A percentile compares a stretch with the other conserved stretches of the same genome.
phyloP scores from a whole-genome alignment of 92 coral and sea anemone genomes.

The Pocillopora meandrina region DNA sequence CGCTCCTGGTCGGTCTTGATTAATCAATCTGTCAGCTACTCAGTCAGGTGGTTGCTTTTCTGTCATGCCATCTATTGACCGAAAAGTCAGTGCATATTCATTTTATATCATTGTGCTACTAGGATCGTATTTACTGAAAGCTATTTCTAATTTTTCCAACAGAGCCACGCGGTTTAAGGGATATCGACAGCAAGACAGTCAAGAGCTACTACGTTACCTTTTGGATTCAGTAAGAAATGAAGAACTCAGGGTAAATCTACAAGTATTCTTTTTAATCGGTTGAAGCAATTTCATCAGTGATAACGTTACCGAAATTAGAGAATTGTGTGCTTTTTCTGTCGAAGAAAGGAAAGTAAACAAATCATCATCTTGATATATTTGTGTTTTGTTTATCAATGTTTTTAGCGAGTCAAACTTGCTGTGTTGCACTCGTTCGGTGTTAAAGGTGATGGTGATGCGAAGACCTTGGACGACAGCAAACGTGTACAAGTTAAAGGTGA shows the following conservation, averaged over 20 bases:
- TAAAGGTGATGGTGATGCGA: constrained; percentile 59
- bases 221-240: constrained; percentile 92
- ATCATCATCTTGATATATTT: neutral
- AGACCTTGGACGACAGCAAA: constrained; percentile 55
- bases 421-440: constrained; percentile 78
- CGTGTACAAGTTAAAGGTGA: constrained; percentile 65
- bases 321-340: too few relatives aligned
- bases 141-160: neutral
- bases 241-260: constrained; percentile 70
- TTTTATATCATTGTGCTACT: neutral
- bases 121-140: neutral
- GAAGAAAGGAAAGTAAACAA: neutral
- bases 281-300: neutral
- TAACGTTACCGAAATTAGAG: too few relatives aligned
- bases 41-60: too few relatives aligned
- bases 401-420: constrained; percentile 84
- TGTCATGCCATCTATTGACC: too few relatives aligned
- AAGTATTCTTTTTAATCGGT: neutral
- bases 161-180: constrained; percentile 96
- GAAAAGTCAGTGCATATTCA: too few relatives aligned
- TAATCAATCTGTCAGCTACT: too few relatives aligned
- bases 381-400: neutral
- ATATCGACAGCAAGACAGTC: constrained; percentile 97
- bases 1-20: too few relatives aligned
- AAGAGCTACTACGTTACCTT: constrained; percentile 91